A percentile compares a stretch with the other conserved stretches of the same genome.
phyloP scores from a whole-genome alignment of 2,888 invertebrate genomes.

The Morpho achilles region DNA sequence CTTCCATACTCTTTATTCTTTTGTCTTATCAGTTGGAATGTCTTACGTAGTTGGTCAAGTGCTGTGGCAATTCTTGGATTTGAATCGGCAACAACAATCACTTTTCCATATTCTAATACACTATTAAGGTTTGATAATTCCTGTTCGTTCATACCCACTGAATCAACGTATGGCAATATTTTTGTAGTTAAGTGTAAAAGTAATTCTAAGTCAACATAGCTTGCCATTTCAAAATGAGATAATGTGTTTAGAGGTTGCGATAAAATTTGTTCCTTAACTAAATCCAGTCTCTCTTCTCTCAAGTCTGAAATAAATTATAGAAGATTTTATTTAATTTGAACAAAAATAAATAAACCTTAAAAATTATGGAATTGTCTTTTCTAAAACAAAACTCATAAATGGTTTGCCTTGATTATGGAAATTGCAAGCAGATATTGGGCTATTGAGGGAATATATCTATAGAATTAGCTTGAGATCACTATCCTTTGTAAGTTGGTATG shows the following conservation, averaged over 20 bases:
- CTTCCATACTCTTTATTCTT: conserved; percentile 58
- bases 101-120: conserved; percentile 83
- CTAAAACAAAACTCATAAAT: no score
- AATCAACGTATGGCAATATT: conserved; percentile 87
- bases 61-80: conserved; percentile 89
- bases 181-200: conserved; percentile 82
- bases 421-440: no score
- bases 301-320: conserved; percentile 67
- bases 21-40: conserved; percentile 77
- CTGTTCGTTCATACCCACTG: conserved; percentile 94
- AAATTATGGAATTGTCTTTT: no score
- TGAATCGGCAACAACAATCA: conserved; percentile 86
- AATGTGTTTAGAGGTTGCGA: conserved; percentile 79
- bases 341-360: no score
- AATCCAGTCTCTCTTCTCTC: conserved; percentile 80
- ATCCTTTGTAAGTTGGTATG: no score
- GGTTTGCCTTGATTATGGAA: no score
- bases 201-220: conserved; percentile 86
- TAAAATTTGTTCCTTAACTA: conserved; percentile 83
- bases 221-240: conserved; percentile 93
- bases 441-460: no score
- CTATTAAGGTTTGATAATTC: conserved; percentile 88
- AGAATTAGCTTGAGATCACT: no score
- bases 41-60: conserved; percentile 88
- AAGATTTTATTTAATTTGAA: no score